Base-by-base conservation (phyloP, 2,113 vertebrate species). In the Chrysochloris asiatica region DNA sequence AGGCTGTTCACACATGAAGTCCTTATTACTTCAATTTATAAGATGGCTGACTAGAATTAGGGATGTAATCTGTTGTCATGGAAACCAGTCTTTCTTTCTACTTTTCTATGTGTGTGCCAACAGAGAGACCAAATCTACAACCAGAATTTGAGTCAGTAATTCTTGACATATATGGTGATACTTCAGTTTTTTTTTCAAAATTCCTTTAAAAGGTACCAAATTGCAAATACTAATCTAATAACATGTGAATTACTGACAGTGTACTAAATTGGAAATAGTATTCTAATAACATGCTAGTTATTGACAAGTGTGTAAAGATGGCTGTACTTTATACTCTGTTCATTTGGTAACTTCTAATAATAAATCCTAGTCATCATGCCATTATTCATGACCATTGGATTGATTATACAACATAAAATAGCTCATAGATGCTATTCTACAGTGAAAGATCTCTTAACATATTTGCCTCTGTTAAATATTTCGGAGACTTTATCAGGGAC, bases 11-110 rank as follows among this genome's bases (percentile, higher is more conserved):
- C 54, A 77, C 50, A 78, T 26, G 69, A 92, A 82, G 22, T 56
- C 36, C 48, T 56, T 24, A 72, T 73, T n/a, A 85, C 50, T 43
- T 92, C 54, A 88, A 88, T 85, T 88, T 90, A 63, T 48, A 78
- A 73, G 75, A 93, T 61, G 38, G n/a, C 61, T 94, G 43, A 41
- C 17, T 38, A 82, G 21, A 73, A 61, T 48, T 50, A 85, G 59
- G 45, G 26, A 12, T 75, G 90, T 67, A 8, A 59, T 73, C 8
- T 79, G 61, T 24, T 80, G 47, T 71, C 50, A 84, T 56, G 38
- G 77, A 85, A 90, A 83, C n/a, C 56, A 83, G 50, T 47, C 92
- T 95, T 79, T 36, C 76, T 93, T 91, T 77, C 33, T 79, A n/a
- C 36, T 90, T 82, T n/a, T 75, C 75, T 76, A 84, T 52, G 11